Base-by-base conservation (phyloP, 1,140 invertebrate genomes). In the Fopius arisanus region DNA sequence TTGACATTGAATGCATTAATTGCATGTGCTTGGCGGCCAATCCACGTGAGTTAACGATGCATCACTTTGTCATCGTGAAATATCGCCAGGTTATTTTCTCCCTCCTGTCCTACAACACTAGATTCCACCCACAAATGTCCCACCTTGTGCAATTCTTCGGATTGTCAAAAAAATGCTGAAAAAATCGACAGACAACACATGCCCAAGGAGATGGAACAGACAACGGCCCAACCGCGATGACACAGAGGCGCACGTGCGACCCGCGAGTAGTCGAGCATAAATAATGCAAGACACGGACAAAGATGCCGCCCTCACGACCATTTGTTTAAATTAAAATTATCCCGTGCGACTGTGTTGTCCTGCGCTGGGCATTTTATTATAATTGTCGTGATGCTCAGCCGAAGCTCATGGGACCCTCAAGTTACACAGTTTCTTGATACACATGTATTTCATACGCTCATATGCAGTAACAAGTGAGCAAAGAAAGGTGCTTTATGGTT, bases 291-390 rank as follows among this genome's bases (percentile, higher is more conserved):
- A 87, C 85, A 81, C 79, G 82, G 84, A 88, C 87, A 88, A 88
- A 88, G 87, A 87, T 83, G 84, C 86, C 87, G 87, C 86, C 84
- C 84, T 81, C 79, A 78, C 79, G 81, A 83, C 83, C 87, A 87
- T 88, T 88, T 87, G 85, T 88, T 88, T 87, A 84, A 88, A 88
- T 88, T 88, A 87, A 88, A 87, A 87, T 87, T 86, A 86, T 87
- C 82, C 78, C 75, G 77, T 73, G 67, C 67, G 59, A 21, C 40
- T 70, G 70, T 75, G 73, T 73, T 65, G 62, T 72, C 26, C 41
- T 37, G 26, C 80, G 74, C 79, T 75, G 66, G 80, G 76, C 78
- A 81, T 87, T 86, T 87, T 84, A 86, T 84, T 85, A 83, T 82
- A 85, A 87, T 85, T 86, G 83, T 86, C 59, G 37, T 72, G 59